phyloP scores from a whole-genome alignment of 2,888 invertebrate species.

The Brachypalpus laphriformis region DNA sequence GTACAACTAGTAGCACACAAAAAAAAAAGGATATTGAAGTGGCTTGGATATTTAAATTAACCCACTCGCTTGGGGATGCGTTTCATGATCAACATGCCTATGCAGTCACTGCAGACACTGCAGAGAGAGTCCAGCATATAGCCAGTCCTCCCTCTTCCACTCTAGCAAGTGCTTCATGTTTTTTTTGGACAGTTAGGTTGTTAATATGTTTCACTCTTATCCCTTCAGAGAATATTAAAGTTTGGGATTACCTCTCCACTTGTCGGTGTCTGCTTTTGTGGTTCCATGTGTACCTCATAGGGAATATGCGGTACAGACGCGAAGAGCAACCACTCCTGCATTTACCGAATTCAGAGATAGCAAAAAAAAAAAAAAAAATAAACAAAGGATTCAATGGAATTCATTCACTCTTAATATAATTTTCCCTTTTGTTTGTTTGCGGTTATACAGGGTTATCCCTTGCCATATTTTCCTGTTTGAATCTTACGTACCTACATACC shows the following conservation, averaged over 20 bases:
- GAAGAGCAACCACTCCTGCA: neutral
- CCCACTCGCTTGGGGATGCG: conserved; percentile 51
- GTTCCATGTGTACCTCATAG: neutral
- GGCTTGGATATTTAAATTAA: conserved; percentile 67
- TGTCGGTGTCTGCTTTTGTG: conserved; percentile 32
- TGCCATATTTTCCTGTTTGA: neutral
- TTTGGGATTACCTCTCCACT: conserved; percentile 43
- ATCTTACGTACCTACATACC: conserved; percentile 24
- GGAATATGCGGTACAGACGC: neutral
- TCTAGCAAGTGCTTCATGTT: neutral
- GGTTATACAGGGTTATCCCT: neutral
- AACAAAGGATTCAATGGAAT: conserved; percentile 13
- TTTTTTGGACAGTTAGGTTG: conserved; percentile 13
- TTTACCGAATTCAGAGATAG: neutral
- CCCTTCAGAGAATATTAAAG: conserved; percentile 29
- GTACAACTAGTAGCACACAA: conserved; percentile 10
- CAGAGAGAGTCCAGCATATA: neutral
- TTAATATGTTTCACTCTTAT: conserved; percentile 44
- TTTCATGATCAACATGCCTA: conserved; percentile 45
- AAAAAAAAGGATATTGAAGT: conserved; percentile 50
- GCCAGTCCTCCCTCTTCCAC: neutral
- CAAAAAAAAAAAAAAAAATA: neutral
- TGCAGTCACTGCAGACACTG: conserved; percentile 15
- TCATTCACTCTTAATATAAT: conserved; percentile 36
- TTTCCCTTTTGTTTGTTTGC: conserved; percentile 29